Conservation (phyloP, 2,797 vertebrate species). For the Myiothlypis coronata region DNA sequence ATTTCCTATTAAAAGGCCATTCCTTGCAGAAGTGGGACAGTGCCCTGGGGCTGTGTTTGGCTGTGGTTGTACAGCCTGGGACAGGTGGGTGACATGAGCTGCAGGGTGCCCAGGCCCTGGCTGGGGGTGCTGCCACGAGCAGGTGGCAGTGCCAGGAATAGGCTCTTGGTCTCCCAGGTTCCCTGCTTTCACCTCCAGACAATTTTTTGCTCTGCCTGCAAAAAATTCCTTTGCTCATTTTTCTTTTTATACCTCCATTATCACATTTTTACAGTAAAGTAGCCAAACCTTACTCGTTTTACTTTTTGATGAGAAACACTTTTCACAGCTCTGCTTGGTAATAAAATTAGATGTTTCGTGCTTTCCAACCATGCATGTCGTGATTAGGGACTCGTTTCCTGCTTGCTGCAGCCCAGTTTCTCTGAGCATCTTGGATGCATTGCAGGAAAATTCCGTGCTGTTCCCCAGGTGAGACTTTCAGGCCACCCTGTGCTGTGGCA, state of each 20-base stretch:
- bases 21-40: rapidly evolving
- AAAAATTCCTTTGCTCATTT: background rate
- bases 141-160: background rate
- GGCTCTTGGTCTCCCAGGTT: background rate
- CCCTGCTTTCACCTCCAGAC: background rate
- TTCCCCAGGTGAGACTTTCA: background rate
- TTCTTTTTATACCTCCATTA: background rate
- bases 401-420: background rate
- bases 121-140: background rate
- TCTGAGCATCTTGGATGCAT: background rate
- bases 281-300: background rate
- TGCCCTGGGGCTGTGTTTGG: background rate
- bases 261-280: background rate
- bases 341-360: background rate
- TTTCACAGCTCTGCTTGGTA: background rate
- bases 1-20: background rate
- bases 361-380: background rate
- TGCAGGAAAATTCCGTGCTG: background rate
- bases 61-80: background rate
- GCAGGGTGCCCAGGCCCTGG: background rate
- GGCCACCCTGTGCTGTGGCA: background rate
- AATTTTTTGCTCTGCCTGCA: background rate
- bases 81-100: background rate
- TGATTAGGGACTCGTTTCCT: background rate
- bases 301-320: background rate